phyloP scores from a whole-genome alignment of 2,888 invertebrate genomes.

The Chrysolina haemoptera region DNA sequence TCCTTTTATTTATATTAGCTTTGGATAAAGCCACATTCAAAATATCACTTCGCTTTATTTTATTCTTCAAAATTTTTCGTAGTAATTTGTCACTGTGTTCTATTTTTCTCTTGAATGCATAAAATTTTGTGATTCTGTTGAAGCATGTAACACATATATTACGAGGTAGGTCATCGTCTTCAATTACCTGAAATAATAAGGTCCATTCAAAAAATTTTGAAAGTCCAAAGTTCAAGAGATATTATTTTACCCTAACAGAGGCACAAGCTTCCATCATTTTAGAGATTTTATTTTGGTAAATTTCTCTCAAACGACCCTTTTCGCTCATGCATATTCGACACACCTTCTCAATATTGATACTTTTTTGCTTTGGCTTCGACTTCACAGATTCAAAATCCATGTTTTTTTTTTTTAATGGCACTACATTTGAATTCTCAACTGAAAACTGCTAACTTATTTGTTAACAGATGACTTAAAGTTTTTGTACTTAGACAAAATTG shows the following conservation, averaged over 20 bases:
- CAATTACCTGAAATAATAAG: slow-evolving; percentile 61
- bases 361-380: slow-evolving; percentile 38
- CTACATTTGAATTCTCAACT: no score
- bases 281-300: slow-evolving; percentile 61
- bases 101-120: slow-evolving; percentile 67
- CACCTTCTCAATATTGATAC: slow-evolving; percentile 59
- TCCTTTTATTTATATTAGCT: slow-evolving; percentile 58
- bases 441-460: no score
- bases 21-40: slow-evolving; percentile 61
- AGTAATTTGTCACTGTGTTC: slow-evolving; percentile 65
- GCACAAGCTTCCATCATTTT: slow-evolving; percentile 65
- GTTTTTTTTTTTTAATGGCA: neutral
- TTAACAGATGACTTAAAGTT: no score
- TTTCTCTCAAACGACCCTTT: slow-evolving; percentile 59
- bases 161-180: slow-evolving; percentile 66
- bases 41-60: slow-evolving; percentile 57
- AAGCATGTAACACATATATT: slow-evolving; percentile 68
- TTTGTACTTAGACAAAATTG: neutral
- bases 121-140: slow-evolving; percentile 66
- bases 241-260: slow-evolving; percentile 61
- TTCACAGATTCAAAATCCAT: neutral
- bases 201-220: neutral
- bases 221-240: neutral
- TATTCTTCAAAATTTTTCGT: slow-evolving; percentile 56
- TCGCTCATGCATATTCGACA: slow-evolving; percentile 64